These are phyloP conservation scores for Gavia stellata DNA, from an alignment of 2,113 vertebrate genomes.

Conservation along the genomic window DNA sequence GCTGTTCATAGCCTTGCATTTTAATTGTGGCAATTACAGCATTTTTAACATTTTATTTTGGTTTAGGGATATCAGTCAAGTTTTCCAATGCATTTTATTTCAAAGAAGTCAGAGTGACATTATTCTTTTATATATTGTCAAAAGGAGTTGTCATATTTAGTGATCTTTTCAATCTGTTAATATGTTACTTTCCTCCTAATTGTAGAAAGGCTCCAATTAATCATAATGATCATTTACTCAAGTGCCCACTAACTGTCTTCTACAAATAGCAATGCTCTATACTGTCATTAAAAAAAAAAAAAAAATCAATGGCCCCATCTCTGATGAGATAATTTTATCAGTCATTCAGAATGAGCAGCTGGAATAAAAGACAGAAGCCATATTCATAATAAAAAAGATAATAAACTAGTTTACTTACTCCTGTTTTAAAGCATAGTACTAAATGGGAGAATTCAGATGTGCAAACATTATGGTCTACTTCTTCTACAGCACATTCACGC, in stretches of 20 bases:
- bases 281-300: neutral
- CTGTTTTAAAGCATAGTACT: neutral
- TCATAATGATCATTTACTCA: slow-evolving; percentile 9
- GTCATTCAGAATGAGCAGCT: neutral
- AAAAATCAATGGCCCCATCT: neutral
- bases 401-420: neutral
- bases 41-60: neutral
- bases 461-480: neutral
- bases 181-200: neutral
- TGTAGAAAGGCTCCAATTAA: slow-evolving; percentile 9
- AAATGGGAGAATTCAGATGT: neutral
- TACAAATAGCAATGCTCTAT: neutral
- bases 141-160: neutral
- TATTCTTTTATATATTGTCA: neutral
- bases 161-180: neutral
- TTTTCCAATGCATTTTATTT: neutral
- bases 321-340: slow-evolving; percentile 14
- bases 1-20: neutral
- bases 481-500: neutral
- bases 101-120: neutral
- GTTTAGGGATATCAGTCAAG: neutral
- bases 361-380: neutral
- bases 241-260: slow-evolving; percentile 10
- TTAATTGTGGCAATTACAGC: neutral
- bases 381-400: neutral